Evolutionary conservation across 2,888 invertebrate genomes (phyloP).

Genomic region (Chirona hameri): DNA sequence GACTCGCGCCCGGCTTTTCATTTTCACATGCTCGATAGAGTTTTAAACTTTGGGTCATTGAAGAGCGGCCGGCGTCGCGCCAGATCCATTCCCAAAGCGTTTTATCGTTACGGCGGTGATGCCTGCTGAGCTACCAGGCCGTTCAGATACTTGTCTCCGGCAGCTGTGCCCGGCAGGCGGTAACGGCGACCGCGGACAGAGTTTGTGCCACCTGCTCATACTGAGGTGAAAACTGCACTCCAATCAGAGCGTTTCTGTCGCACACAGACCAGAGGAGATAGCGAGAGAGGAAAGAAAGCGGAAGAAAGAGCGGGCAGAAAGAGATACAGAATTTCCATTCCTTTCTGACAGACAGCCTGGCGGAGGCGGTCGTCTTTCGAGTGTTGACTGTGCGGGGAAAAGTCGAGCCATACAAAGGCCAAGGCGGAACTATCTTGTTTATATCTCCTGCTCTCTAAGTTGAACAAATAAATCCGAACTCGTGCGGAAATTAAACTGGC

Average conservation of each 20-base stretch:
- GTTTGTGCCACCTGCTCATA: not conserved
- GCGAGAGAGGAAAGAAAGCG: not conserved
- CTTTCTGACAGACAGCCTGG: not conserved
- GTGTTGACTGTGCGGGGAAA: conserved; percentile 5
- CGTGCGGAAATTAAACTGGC: conserved; percentile 9
- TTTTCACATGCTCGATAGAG: conserved; percentile 29
- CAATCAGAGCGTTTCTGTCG: too few relatives aligned
- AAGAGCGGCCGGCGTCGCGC: not conserved
- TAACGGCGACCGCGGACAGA: not conserved
- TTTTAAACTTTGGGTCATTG: not conserved
- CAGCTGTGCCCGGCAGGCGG: not conserved
- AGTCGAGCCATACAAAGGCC: conserved; percentile 2
- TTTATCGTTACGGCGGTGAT: not conserved
- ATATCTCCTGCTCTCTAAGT: not conserved
- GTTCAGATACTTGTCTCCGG: not conserved
- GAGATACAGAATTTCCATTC: not conserved
- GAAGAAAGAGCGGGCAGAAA: not conserved
- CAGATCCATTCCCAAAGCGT: not conserved
- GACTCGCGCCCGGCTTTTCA: not conserved
- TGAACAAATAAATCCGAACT: not conserved
- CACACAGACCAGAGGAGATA: not conserved
- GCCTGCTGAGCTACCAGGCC: not conserved
- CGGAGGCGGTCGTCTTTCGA: not conserved
- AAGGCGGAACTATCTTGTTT: conserved; percentile 13
- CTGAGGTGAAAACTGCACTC: too few relatives aligned